phyloP scores from a whole-genome alignment of 1,140 invertebrate genomes.

The Penaeus indicus region DNA sequence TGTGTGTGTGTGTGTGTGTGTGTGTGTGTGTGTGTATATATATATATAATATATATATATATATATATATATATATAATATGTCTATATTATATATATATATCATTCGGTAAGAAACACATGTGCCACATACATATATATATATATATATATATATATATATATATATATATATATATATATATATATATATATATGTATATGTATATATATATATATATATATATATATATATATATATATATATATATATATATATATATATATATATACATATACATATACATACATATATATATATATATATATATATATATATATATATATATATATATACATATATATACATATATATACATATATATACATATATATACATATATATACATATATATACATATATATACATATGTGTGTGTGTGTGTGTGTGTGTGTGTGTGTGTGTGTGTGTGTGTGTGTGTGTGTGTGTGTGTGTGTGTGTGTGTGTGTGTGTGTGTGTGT shows the following conservation, averaged over 20 bases:
- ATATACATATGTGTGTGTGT: background rate
- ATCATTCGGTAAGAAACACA: no score
- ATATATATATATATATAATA: background rate
- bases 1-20: background rate
- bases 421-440: background rate
- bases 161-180: slow-evolving; percentile 6
- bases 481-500: no score
- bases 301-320: background rate
- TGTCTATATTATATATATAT: no score
- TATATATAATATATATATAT: background rate
- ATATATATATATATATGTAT: background rate
- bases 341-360: background rate
- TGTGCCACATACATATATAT: background rate
- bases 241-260: background rate
- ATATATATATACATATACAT: background rate
- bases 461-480: background rate
- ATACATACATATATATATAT: background rate
- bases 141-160: slow-evolving; percentile 3
- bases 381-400: slow-evolving; percentile 1
- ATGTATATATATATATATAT: background rate
- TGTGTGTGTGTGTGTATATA: background rate
- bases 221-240: background rate
- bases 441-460: background rate
- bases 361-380: background rate
- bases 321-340: background rate